These are phyloP conservation scores for Itoplectis maculator DNA, from an alignment of 2,888 invertebrate genomes.

Conservation along the genomic window DNA sequence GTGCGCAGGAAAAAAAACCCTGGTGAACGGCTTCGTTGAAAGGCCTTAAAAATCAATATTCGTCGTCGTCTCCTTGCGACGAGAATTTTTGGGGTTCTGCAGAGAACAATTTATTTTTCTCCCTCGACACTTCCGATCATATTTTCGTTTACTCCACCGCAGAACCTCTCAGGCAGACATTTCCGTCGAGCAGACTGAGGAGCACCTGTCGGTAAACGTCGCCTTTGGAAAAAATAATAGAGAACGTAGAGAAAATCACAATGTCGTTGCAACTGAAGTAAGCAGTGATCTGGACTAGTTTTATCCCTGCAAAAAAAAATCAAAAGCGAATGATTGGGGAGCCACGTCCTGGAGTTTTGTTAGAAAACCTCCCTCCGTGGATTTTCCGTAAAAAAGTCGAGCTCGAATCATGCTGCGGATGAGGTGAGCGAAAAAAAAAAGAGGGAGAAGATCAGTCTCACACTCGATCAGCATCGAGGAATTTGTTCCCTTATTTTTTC, in stretches of 20 bases:
- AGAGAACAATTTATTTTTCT: constrained; percentile 72
- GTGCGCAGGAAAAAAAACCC: constrained; percentile 52
- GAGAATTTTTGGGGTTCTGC: constrained; percentile 54
- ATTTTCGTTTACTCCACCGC: constrained; percentile 40
- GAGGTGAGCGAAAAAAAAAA: constrained; percentile 30
- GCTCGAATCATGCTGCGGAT: not conserved
- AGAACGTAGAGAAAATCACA: constrained; percentile 45
- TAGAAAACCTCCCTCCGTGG: not conserved
- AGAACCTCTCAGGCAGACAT: constrained; percentile 18
- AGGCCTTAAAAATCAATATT: constrained; percentile 75
- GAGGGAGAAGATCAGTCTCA: constrained; percentile 38
- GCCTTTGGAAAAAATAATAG: constrained; percentile 4
- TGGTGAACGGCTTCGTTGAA: constrained; percentile 45
- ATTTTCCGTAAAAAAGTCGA: not conserved
- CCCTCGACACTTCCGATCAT: constrained; percentile 59
- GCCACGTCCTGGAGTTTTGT: not conserved
- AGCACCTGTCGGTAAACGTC: constrained; percentile 25
- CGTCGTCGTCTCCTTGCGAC: constrained; percentile 43
- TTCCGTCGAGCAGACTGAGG: constrained; percentile 9
- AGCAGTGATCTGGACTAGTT: constrained; percentile 37
- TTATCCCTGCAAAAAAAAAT: constrained; percentile 8
- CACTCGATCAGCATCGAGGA: constrained; percentile 58
- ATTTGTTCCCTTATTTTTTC: constrained; percentile 61
- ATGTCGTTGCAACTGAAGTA: constrained; percentile 3
- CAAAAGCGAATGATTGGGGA: not conserved